Base-by-base conservation (phyloP, 2,888 invertebrate species). In the Noctua pronuba region DNA sequence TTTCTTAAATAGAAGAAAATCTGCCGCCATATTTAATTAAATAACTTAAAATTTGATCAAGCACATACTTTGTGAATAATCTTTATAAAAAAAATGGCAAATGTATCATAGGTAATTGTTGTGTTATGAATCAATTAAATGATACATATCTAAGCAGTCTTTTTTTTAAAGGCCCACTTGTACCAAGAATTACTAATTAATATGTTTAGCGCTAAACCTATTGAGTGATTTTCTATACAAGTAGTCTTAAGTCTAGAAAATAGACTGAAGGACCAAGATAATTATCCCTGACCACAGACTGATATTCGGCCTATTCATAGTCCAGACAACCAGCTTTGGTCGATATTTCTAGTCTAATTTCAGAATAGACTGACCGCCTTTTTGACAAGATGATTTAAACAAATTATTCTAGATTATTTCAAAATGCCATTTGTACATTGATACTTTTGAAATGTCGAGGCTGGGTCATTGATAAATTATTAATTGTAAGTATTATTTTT, bases 331-430 rank as follows among this genome's bases (percentile, higher is more conserved):
- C 10, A 52, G 35, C 5, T 21, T 3, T n/a, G 28, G 5, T 62
- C 85, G 55, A 80, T 69, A 67, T 24, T 74, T 68, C 16, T 52
- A 21, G 65, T 55, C 46, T 73, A 75, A 69, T 58, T 69, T 75
- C 2, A 55, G 75, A 72, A 71, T 2, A 31, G 41, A n/a, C 41
- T 58, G 68, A 28, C 31, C 35, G 55, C 38, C 8, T 70, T 52
- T 66, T 21, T n/a, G 28, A 44, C 35, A 1, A 62, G 24, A 11
- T 72, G 11, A 10, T 46, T 64, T 21, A 31, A 31, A 41, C 38
- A 41, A 62, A 35, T 21, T 31, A 16, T 21, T 35, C 4, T 21
- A 62, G 31, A 31, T 1, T 21, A 21, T 21, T 24, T 16, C 18
- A 7, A n/a, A 28, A 13, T 5, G 38, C 16, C 6, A 38, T 72